Conservation (phyloP, 2,113 vertebrate species). For the Plectropomus leopardus region DNA sequence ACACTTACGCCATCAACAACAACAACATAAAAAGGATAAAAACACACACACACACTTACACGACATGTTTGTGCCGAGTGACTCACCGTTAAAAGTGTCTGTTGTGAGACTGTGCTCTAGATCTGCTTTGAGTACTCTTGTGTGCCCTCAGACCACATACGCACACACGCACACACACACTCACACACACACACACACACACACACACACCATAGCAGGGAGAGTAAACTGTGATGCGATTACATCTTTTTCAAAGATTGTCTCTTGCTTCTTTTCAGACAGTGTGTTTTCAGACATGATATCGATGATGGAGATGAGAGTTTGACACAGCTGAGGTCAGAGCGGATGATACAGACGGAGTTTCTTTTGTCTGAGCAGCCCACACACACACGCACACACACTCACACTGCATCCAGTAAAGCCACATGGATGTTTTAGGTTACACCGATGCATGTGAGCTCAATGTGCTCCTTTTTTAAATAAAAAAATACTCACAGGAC, state of each 20-base stretch:
- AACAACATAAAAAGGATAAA: slow-evolving; percentile 25
- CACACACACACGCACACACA: slow-evolving; percentile 32
- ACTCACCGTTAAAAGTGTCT: slow-evolving; percentile 74
- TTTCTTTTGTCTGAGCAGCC: slow-evolving; percentile 43
- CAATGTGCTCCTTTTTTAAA: slow-evolving; percentile 47
- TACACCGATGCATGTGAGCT: slow-evolving; percentile 29
- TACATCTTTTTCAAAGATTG: slow-evolving; percentile 84
- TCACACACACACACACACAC: slow-evolving; percentile 25
- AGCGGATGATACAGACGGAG: slow-evolving; percentile 6
- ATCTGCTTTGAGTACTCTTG: slow-evolving; percentile 74
- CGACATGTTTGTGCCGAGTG: slow-evolving; percentile 76
- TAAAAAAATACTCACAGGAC: slow-evolving; percentile 34
- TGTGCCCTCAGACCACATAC: slow-evolving; percentile 63
- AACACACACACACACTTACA: slow-evolving; percentile 37
- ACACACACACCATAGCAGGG: slow-evolving; percentile 67
- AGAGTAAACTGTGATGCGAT: slow-evolving; percentile 80
- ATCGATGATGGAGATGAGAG: slow-evolving; percentile 35
- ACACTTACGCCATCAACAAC: slow-evolving; percentile 38
- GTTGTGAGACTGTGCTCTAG: slow-evolving; percentile 78
- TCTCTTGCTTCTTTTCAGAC: slow-evolving; percentile 85
- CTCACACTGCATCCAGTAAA: slow-evolving; percentile 37
- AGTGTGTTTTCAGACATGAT: slow-evolving; percentile 60
- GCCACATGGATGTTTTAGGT: slow-evolving; percentile 14
- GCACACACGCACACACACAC: slow-evolving; percentile 39
- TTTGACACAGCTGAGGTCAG: slow-evolving; percentile 48